Base-by-base conservation (phyloP, 2,113 vertebrate species). In the Pantherophis guttatus region DNA sequence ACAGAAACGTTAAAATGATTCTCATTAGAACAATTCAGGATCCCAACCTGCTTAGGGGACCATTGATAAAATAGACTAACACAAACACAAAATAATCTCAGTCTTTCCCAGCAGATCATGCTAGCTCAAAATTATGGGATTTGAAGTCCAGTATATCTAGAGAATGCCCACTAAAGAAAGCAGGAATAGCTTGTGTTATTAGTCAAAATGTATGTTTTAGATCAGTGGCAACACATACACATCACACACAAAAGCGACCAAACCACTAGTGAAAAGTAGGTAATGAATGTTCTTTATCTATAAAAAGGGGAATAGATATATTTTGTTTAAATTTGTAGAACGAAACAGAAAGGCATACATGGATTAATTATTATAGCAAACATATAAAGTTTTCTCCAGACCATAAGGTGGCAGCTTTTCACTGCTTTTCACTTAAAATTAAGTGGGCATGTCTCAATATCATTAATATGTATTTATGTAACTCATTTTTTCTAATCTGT, bases 351-450 rank as follows among this genome's bases (percentile, higher is more conserved):
- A 59, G 33, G 9, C 5, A 53, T 52, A 52, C 19, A 1, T 86
- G 75, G 50, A 87, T 90, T 87, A 7, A 21, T 81, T 53, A 55
- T 33, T 59, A 48, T 8, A 24, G n/a, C 50, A 58, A 26, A 54
- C n/a, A 55, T 91, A 52, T 55, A 54, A 33, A 39, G 39, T 29
- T 87, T 58, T 17, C 33, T 52, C 13, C 44, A 19, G 44, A 13
- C 91, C 91, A 90, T 55, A 86, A 89, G 91, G 88, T 92, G 93
- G 88, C 91, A 94, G 50, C 33, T 26, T 87, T 87, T 81, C 75
- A 53, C 52, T 8, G 7, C 33, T 89, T 24, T 85, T 15, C 59
- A 54, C 44, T 26, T 65, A 39, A 12, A 44, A 29, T 12, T 29
- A 11, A 8, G 26, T 12, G 54, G 9, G 3, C 6, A 11, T 54